Base-by-base conservation (phyloP, 2,888 invertebrate genomes). In the Chalcosyrphus nemorum region DNA sequence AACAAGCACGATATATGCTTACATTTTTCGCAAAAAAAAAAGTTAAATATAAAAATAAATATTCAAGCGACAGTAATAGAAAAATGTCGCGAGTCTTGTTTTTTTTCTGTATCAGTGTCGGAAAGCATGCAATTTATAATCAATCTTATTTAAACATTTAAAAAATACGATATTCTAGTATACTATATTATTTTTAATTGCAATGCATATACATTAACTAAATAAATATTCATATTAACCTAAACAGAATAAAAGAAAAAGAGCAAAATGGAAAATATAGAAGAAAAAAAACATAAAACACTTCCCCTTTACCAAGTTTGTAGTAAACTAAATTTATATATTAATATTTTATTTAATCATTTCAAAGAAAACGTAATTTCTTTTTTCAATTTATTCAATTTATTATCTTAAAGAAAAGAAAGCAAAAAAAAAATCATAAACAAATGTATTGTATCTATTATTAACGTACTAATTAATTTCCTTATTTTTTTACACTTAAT, bases 1-100 rank as follows among this genome's bases (percentile, higher is more conserved):
- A 72, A 84, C 80, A 84, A 80, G 84, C 84, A 84, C 80, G 43
- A 72, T 75, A 65, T 70, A 80, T 80, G 84, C 84, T 84, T 80
- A 80, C 29, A 84, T 80, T 84, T n/a, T 84, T 70, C 80, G 84
- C 84, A 80, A 75, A 63, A 65, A 7, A 32, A 17, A 75, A 63
- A 65, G 9, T 35, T 17, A 56, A 66, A 77, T 17, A 52, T 17
- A 47, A n/a, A 57, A 57, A 32, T 54, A 47, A 71, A 32, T 47
- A 35, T 35, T 35, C 45, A 32, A 54, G 29, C 29, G 50, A 13
- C 38, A 75, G 41, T 54, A 4, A 29, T 59, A 45, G 54, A 56
- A 70, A n/a, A 52, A 57, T 65, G 78, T 57, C 63, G 35, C 78
- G 7, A 15, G n/a, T 61, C 59, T 29, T n/a, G n/a, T n/a, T n/a